Evolutionary conservation across 2,888 invertebrate genomes (phyloP), one percentile per base, ranked within the genome.

Genomic region (Drosophila anceps): DNA sequence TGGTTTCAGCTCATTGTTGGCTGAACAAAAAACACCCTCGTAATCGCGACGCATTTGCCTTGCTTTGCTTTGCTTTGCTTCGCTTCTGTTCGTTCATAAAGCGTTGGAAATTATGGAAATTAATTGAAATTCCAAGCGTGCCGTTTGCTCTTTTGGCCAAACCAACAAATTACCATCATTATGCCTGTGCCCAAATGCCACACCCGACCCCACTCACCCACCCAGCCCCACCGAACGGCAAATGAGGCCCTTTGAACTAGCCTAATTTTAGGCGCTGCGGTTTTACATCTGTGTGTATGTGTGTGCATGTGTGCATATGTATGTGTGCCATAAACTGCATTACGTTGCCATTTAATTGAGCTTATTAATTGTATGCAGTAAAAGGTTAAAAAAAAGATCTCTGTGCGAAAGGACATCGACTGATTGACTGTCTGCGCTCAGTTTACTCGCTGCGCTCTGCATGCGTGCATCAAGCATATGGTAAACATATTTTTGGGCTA

Each of bases 121-220:
- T 92, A 92, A 92, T 92, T 92, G 92, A 92, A 92, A 92, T 92
- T 92, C 93, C 91, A 90, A 83, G 84, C 88, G 92, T 93, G 86
- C 93, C 92, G 87, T 87, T 90, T 92, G 91, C 90, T 91, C 92
- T 92, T 92, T 91, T 92, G 88, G 64, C 69, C 73, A 90, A 90
- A 89, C 84, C 90, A 90, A 92, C 90, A 90, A 92, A 92, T 92
- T 93, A 92, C 92, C 91, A 91, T 89, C 91, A 91, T 90, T 90
- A 90, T 79, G 79, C 73, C 68, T 66, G 62, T 81, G 71, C 54
- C 66, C 58, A 59, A 43, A 41, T 29, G 39, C 43, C 61, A 33
- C 53, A 39, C 33, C 31, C 33, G 18, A 18, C 8, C 2, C 24
- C 37, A 8, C 15, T 20, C 35, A 8, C 44, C 31, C 18, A 15